Evolutionary conservation across 2,888 invertebrate genomes (phyloP), one percentile per base, ranked within the genome.

Genomic region (Aphelenchoides bicaudatus): DNA sequence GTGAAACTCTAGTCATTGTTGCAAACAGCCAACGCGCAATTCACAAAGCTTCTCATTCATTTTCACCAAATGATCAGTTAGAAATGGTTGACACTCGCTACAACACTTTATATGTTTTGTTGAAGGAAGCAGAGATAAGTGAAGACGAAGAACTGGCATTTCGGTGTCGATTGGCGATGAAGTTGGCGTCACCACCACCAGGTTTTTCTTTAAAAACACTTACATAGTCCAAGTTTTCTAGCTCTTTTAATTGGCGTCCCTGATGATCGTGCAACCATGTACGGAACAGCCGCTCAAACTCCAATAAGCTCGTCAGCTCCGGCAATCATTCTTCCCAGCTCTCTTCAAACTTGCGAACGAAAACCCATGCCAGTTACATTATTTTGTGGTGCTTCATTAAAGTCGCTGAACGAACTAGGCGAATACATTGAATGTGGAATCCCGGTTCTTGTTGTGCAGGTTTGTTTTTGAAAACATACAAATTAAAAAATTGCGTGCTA

Each of bases 241-340:
- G 74, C 74, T 2, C 57, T 74, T 4, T 59, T 74, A 23, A 74
- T 74, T 53, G 74, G 74, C 6, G 72, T 74, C 1, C 74, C 73
- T 1, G 71, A 72, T 1, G 74, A 74, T 43, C 64, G 65, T 30
- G 63, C 68, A n/a, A 53, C 65, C n/a, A 56, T 61, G 23, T 23
- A 48, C 8, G 31, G 31, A 21, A 31, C 47, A 10, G 34, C 28
- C 13, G 39, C 60, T 19, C 68, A 68, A 46, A 65, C 67, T 8
- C 61, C 69, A 6, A 37, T 56, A 23, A 50, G 50, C 10, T 21
- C 63, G 16, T 58, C 37, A 19, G 49, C 56, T 28, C 69, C 68
- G n/a, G 56, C 66, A 2, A 68, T 70, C 13, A 70, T 67, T 53
- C 39, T 67, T 4, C 66, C 68, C 21, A 52, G 53, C 19, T 58